A percentile compares a stretch with the other conserved stretches of the same genome.
Evolutionary conservation across 1,140 invertebrate genomes (phyloP).

Genomic region (Danaus melanippus): DNA sequence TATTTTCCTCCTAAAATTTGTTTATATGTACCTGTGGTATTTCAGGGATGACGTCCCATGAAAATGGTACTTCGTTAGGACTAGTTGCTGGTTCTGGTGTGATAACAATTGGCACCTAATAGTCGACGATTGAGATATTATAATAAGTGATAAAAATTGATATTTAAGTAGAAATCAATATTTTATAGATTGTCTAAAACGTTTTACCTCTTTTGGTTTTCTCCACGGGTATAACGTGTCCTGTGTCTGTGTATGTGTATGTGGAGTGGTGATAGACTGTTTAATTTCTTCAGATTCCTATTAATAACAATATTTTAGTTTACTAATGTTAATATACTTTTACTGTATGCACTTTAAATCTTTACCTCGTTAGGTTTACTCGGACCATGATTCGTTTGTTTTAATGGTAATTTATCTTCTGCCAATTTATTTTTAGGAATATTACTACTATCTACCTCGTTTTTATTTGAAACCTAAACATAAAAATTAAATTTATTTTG

Average conservation of each 20-base stretch:
- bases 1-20: constrained; percentile 17
- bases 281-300: constrained; percentile 27
- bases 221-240: constrained; percentile 39
- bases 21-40: constrained; percentile 56
- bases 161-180: too few relatives aligned
- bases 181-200: background rate
- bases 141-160: too few relatives aligned
- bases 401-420: constrained; percentile 4
- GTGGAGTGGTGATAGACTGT: constrained; percentile 22
- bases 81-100: constrained; percentile 38
- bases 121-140: background rate
- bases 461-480: constrained; percentile 7
- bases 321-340: constrained; percentile 9
- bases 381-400: constrained; percentile 19
- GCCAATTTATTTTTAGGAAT: background rate
- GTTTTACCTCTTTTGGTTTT: constrained; percentile 36
- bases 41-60: constrained; percentile 61
- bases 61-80: constrained; percentile 53
- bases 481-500: too few relatives aligned
- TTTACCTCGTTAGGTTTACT: constrained; percentile 28
- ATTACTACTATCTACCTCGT: constrained; percentile 1
- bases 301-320: constrained; percentile 9
- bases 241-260: constrained; percentile 26
- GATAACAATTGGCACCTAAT: constrained; percentile 43
- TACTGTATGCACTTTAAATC: constrained; percentile 3